Conservation (phyloP, 2,797 vertebrate genomes). For the Cercopithecus neglectus region DNA sequence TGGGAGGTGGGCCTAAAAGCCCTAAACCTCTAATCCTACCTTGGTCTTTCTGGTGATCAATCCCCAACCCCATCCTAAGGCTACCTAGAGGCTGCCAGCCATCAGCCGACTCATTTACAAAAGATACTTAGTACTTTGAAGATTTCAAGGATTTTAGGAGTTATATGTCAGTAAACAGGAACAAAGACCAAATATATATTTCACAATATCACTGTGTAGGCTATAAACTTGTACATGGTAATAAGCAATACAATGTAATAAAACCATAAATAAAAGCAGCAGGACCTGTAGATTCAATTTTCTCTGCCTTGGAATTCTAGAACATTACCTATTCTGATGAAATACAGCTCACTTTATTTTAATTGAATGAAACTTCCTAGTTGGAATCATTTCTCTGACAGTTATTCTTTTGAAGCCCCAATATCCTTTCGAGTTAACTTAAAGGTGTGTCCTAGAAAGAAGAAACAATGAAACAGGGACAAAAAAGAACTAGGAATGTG, state of each 20-base stretch:
- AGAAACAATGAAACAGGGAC: not conserved
- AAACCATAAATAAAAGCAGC: slow-evolving; percentile 69
- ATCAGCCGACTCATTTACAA: not conserved
- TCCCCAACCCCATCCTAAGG: not conserved
- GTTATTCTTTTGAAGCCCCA: slow-evolving; percentile 8
- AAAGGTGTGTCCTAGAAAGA: slow-evolving; percentile 39
- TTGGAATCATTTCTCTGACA: slow-evolving; percentile 42
- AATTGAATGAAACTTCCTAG: slow-evolving; percentile 44
- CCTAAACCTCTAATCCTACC: not conserved
- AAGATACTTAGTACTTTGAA: not conserved
- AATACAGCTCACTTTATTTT: slow-evolving; percentile 60
- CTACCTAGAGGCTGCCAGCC: not conserved
- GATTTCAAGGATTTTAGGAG: not conserved
- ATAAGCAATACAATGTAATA: slow-evolving; percentile 67
- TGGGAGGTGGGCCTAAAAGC: not conserved
- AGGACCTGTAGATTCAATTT: slow-evolving; percentile 65
- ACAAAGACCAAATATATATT: not conserved
- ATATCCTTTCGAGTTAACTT: slow-evolving; percentile 25
- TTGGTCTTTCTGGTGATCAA: not conserved
- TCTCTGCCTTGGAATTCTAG: slow-evolving; percentile 50
- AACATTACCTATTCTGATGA: slow-evolving; percentile 31
- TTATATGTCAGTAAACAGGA: not conserved
- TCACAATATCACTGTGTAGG: not conserved
- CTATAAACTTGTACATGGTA: slow-evolving; percentile 7
- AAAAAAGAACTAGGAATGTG: not conserved